Conservation (phyloP, 2,888 invertebrate genomes). For the Pimpla rufipes region DNA sequence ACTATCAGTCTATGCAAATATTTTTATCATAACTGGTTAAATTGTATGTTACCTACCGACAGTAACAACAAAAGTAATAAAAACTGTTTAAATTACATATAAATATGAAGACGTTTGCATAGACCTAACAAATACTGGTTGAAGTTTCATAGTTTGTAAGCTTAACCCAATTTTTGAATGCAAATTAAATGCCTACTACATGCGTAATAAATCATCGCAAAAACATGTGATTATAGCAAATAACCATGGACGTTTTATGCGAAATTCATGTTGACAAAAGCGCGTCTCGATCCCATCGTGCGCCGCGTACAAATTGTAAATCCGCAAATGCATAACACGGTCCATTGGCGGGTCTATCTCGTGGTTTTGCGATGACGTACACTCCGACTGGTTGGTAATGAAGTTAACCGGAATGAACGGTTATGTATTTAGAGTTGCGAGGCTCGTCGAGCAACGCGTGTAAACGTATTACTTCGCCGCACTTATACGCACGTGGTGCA, state of each 20-base stretch:
- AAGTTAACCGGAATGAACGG: constrained; percentile 62
- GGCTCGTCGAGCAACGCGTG: constrained; percentile 41
- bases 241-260: background rate
- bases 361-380: constrained; percentile 36
- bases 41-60: no score
- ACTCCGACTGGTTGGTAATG: constrained; percentile 47
- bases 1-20: no score
- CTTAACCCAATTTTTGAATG: background rate
- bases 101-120: no score
- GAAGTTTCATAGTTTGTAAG: background rate
- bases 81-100: no score
- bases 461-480: constrained; percentile 48
- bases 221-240: background rate
- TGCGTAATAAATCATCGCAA: background rate
- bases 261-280: background rate
- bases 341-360: constrained; percentile 41
- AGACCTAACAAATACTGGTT: no score
- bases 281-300: background rate
- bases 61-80: no score
- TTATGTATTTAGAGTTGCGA: constrained; percentile 42
- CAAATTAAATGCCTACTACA: background rate
- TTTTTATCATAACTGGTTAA: no score
- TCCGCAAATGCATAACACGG: constrained; percentile 30
- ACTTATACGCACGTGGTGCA: constrained; percentile 36
- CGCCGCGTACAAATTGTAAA: constrained; percentile 2